phyloP scores from a whole-genome alignment of 2,113 vertebrate species.

The Engystomops pustulosus region DNA sequence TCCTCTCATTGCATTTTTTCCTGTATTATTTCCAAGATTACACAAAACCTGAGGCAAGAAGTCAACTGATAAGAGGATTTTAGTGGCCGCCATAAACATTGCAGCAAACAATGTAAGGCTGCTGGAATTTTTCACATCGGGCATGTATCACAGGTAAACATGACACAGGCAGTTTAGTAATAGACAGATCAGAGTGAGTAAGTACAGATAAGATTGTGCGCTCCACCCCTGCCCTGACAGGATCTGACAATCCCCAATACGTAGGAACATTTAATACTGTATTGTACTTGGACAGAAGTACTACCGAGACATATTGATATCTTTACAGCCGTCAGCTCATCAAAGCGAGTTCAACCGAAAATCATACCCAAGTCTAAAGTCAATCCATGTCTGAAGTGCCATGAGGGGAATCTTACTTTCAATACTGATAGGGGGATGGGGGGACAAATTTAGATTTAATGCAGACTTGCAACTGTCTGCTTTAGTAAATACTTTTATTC shows the following conservation, averaged over 20 bases:
- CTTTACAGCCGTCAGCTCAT: not conserved
- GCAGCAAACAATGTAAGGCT: not conserved
- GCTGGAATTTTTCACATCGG: not conserved
- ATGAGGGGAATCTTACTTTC: not conserved
- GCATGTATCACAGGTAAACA: slow-evolving; percentile 17
- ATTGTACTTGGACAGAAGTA: not conserved
- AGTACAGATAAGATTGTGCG: slow-evolving; percentile 33
- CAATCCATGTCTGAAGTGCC: not conserved
- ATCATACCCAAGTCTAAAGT: not conserved
- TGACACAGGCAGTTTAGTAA: slow-evolving; percentile 24
- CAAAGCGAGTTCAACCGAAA: slow-evolving; percentile 15
- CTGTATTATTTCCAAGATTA: not conserved
- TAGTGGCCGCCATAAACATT: slow-evolving; percentile 22
- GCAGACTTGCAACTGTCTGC: no score
- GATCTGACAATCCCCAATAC: not conserved
- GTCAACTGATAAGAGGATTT: not conserved
- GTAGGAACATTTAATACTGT: not conserved
- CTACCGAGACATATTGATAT: not conserved
- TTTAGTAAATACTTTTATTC: no score
- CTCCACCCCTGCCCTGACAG: not conserved
- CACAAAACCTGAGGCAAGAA: not conserved
- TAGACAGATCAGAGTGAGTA: slow-evolving; percentile 30
- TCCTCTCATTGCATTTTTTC: not conserved
- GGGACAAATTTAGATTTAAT: not conserved
- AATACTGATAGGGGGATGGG: not conserved